Evolutionary conservation across 2,113 vertebrate genomes (phyloP).

Genomic region (Nymphicus hollandicus): DNA sequence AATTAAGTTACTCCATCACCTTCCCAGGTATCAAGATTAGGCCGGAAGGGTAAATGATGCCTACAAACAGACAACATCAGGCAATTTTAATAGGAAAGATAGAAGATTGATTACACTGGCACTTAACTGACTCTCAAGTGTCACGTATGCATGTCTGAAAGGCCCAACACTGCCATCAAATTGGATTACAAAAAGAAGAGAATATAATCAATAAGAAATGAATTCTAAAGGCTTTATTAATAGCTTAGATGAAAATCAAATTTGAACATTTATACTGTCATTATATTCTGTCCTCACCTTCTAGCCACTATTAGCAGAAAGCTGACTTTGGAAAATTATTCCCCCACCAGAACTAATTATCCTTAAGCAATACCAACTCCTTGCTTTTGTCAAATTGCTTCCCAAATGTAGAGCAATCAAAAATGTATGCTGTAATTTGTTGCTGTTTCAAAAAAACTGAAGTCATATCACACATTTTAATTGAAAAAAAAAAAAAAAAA

Average conservation of each 20-base stretch:
- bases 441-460: background rate
- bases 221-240: conserved; percentile 11
- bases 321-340: background rate
- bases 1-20: background rate
- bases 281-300: background rate
- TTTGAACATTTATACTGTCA: background rate
- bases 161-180: background rate
- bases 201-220: background rate
- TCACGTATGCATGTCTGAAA: background rate
- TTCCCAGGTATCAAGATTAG: background rate
- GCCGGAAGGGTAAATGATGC: background rate
- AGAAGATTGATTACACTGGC: conserved; percentile 18
- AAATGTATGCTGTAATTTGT: background rate
- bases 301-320: background rate
- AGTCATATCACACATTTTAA: background rate
- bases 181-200: background rate
- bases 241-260: background rate
- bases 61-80: background rate
- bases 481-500: background rate
- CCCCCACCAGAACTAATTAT: background rate
- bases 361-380: background rate
- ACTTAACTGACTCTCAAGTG: conserved; percentile 20
- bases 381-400: background rate
- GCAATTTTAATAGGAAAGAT: conserved; percentile 4
- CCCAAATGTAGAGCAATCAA: background rate